A percentile compares a stretch with the other conserved stretches of the same genome.
Evolutionary conservation across 2,113 vertebrate species (phyloP).

Genomic region (Centropristis striata): DNA sequence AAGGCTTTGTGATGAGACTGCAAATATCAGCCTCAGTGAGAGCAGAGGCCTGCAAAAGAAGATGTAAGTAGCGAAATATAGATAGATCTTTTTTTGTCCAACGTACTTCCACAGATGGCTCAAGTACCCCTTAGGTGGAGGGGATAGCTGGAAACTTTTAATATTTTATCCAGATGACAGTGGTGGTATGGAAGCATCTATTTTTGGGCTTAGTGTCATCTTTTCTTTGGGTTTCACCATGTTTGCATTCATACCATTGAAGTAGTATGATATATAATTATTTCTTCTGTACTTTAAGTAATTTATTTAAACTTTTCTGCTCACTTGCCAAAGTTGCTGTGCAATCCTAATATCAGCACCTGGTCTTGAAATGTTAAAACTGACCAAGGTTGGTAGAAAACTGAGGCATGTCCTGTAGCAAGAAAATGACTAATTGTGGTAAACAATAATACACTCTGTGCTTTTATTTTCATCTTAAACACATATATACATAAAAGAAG

Average conservation of each 20-base stretch:
- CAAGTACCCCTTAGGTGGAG: background rate
- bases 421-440: background rate
- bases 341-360: background rate
- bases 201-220: background rate
- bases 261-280: background rate
- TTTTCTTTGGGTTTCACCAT: background rate
- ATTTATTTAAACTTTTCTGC: background rate
- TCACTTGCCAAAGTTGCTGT: slow-evolving; percentile 7
- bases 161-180: too few relatives aligned
- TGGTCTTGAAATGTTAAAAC: background rate
- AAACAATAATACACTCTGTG: background rate
- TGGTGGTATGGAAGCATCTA: too few relatives aligned
- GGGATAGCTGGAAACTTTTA: background rate
- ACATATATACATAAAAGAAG: background rate
- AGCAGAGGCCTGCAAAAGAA: slow-evolving; percentile 16
- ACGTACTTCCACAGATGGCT: background rate
- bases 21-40: slow-evolving; percentile 30
- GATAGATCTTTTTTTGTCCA: background rate
- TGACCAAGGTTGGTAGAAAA: background rate
- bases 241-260: background rate
- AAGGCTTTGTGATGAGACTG: slow-evolving; percentile 29
- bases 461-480: background rate
- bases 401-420: background rate
- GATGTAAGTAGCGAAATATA: background rate
- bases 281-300: background rate